Evolutionary conservation across 2,113 vertebrate genomes (phyloP).

Genomic region (Isurus oxyrinchus): DNA sequence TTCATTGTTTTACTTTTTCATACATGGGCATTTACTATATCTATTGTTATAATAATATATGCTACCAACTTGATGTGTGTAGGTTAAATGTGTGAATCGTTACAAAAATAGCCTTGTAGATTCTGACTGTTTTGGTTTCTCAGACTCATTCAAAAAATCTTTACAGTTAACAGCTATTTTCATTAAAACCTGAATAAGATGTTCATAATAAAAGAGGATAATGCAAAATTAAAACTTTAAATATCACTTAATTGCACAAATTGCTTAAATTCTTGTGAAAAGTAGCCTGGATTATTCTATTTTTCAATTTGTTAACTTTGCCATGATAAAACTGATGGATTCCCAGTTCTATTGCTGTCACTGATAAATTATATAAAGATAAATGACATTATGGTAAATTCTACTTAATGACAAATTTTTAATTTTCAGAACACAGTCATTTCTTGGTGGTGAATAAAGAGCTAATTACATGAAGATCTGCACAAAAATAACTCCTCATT

Average conservation of each 20-base stretch:
- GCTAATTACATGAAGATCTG: constrained; percentile 96
- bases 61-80: not conserved
- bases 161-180: constrained; percentile 45
- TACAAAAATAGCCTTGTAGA: not conserved
- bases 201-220: constrained; percentile 70
- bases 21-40: not conserved
- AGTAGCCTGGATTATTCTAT: constrained; percentile 84
- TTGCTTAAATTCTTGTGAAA: constrained; percentile 81
- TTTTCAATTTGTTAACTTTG: constrained; percentile 89
- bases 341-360: constrained; percentile 77
- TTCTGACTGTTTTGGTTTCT: not conserved
- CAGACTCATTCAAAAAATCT: not conserved
- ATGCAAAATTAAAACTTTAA: constrained; percentile 99
- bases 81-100: not conserved
- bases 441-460: constrained; percentile 87
- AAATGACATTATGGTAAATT: constrained; percentile 99
- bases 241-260: constrained; percentile 99
- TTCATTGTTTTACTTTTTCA: not conserved
- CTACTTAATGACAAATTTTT: constrained; percentile 99
- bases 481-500: constrained; percentile 95
- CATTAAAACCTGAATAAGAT: no score
- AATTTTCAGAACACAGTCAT: constrained; percentile 93
- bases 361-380: constrained; percentile 92
- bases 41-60: no score
- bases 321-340: constrained; percentile 70